Evolutionary conservation across 2,113 vertebrate genomes (phyloP).

Genomic region (Entomyzon cyanotis): DNA sequence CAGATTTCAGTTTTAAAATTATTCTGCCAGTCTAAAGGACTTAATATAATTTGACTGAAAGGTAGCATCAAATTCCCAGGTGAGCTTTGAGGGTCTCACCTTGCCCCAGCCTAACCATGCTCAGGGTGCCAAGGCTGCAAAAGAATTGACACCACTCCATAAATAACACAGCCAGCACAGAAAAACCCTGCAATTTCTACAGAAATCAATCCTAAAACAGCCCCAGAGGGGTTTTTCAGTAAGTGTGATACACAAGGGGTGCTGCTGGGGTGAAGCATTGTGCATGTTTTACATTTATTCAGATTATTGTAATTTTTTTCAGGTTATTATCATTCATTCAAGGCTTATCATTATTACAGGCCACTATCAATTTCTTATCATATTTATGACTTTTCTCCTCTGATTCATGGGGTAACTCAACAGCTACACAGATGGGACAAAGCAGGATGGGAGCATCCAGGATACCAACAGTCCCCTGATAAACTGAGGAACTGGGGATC

Average conservation of each 20-base stretch:
- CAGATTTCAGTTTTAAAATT: neutral
- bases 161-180: accelerated
- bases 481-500: neutral
- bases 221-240: neutral
- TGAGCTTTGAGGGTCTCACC: neutral
- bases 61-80: neutral
- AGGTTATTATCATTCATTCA: neutral
- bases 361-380: neutral
- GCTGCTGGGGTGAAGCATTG: neutral
- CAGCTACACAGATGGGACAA: neutral
- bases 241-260: neutral
- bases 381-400: neutral
- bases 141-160: neutral
- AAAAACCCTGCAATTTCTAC: neutral
- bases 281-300: neutral
- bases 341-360: neutral
- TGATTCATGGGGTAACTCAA: neutral
- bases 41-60: neutral
- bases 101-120: neutral
- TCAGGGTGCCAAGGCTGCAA: neutral
- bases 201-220: neutral
- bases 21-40: neutral
- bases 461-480: accelerated
- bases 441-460: neutral
- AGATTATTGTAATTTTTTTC: neutral